Percentiles rank a stretch among this genome's conserved stretches.
Evolutionary conservation across 2,888 invertebrate genomes (phyloP).

Genomic region (Eristalinus aeneus): DNA sequence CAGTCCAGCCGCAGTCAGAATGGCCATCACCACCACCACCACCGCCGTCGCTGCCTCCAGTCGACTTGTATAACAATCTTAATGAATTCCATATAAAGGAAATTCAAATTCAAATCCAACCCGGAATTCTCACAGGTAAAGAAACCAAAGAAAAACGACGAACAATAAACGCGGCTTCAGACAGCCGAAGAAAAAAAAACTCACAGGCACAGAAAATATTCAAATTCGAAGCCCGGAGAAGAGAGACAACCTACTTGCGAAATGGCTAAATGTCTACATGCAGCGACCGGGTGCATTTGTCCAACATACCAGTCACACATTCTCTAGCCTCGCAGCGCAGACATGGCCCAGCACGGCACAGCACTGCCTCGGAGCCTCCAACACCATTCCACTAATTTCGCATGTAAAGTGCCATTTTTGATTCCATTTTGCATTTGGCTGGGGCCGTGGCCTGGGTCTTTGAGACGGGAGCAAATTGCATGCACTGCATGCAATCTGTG

Average conservation of each 20-base stretch:
- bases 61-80: conserved; percentile 65
- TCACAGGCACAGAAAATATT: conserved; percentile 19
- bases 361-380: conserved; percentile 34
- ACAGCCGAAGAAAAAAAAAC: not conserved
- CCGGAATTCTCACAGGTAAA: conserved; percentile 47
- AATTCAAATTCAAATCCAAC: conserved; percentile 68
- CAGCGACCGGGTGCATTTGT: conserved; percentile 34
- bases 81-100: conserved; percentile 70
- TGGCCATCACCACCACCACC: conserved; percentile 30
- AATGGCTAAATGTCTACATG: conserved; percentile 56
- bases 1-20: not conserved
- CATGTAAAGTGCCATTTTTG: conserved; percentile 70
- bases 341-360: not conserved
- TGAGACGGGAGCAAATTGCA: conserved; percentile 66
- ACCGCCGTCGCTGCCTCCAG: conserved; percentile 35
- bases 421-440: conserved; percentile 65
- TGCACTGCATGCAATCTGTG: conserved; percentile 65
- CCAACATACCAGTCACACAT: conserved; percentile 25
- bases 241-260: conserved; percentile 55
- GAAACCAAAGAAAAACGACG: not conserved
- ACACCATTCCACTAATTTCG: conserved; percentile 69
- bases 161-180: not conserved
- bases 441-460: conserved; percentile 38
- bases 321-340: conserved; percentile 46
- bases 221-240: conserved; percentile 41